These are phyloP conservation scores for Synanthedon tipuliformis DNA, from an alignment of 2,888 invertebrate genomes.

Conservation along the genomic window DNA sequence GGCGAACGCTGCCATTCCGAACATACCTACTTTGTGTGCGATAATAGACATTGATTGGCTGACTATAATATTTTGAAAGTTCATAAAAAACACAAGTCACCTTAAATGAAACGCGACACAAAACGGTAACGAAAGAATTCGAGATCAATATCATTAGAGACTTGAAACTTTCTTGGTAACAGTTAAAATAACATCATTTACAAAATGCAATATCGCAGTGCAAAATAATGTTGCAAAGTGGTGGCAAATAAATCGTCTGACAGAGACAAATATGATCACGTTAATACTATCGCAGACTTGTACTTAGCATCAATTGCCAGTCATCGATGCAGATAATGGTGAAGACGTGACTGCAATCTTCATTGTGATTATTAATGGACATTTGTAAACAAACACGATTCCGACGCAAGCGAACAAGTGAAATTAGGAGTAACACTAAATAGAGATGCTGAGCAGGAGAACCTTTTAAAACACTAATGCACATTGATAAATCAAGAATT, in stretches of 20 bases:
- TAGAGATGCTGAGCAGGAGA: too few relatives aligned
- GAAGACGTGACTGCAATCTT: conserved; percentile 37
- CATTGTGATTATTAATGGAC: background rate
- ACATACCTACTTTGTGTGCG: background rate
- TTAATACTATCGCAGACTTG: conserved; percentile 13
- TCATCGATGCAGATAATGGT: conserved; percentile 31
- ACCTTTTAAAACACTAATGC: too few relatives aligned
- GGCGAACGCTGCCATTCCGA: conserved; percentile 4
- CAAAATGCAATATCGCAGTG: background rate
- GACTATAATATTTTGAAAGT: background rate
- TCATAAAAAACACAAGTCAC: background rate
- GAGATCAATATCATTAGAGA: background rate
- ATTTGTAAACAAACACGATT: background rate
- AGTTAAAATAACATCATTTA: background rate
- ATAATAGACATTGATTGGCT: background rate
- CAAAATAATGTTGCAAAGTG: background rate
- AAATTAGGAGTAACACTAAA: too few relatives aligned
- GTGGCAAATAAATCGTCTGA: conserved; percentile 6
- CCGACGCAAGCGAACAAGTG: background rate
- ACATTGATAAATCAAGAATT: too few relatives aligned
- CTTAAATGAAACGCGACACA: background rate
- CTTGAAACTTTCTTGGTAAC: too few relatives aligned
- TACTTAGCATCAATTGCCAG: conserved; percentile 6
- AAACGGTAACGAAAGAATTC: background rate
- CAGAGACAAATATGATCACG: conserved; percentile 19